phyloP scores from a whole-genome alignment of 2,888 invertebrate genomes.

The Agrotis ipsilon region DNA sequence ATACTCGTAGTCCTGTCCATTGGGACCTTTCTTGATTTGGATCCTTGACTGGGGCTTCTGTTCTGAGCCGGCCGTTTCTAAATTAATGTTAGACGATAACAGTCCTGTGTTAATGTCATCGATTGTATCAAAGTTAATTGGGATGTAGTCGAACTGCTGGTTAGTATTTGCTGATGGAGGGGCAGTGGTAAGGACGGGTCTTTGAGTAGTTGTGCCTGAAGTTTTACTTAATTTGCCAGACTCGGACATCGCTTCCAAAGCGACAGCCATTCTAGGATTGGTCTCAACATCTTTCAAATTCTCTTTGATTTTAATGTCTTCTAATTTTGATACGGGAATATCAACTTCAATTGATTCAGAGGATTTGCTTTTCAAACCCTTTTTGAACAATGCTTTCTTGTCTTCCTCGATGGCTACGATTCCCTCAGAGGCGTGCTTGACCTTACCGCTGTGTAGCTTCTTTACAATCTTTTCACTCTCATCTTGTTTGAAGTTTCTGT shows the following conservation, averaged over 20 bases:
- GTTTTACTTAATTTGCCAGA: conserved; percentile 85
- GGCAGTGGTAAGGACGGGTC: conserved; percentile 90
- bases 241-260: conserved; percentile 87
- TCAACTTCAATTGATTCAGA: conserved; percentile 88
- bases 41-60: conserved; percentile 94
- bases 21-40: conserved; percentile 96
- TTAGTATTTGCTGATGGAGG: conserved; percentile 74
- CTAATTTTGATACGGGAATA: conserved; percentile 86
- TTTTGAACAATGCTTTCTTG: conserved; percentile 81
- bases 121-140: conserved; percentile 88
- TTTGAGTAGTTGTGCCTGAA: conserved; percentile 89
- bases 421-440: conserved; percentile 84
- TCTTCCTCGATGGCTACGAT: conserved; percentile 88
- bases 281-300: conserved; percentile 86
- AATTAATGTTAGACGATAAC: conserved; percentile 88
- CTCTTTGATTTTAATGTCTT: conserved; percentile 88
- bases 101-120: conserved; percentile 88
- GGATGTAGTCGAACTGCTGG: conserved; percentile 85
- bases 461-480: conserved; percentile 88
- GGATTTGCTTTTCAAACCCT: conserved; percentile 82
- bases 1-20: conserved; percentile 97
- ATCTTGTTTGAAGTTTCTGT: conserved; percentile 76
- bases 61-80: conserved; percentile 93
- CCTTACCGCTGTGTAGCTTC: conserved; percentile 82
- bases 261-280: conserved; percentile 86